Percentiles rank a stretch among this genome's conserved stretches.
Conservation (phyloP, 2,888 invertebrate species). For the Argyresthia goedartella region DNA sequence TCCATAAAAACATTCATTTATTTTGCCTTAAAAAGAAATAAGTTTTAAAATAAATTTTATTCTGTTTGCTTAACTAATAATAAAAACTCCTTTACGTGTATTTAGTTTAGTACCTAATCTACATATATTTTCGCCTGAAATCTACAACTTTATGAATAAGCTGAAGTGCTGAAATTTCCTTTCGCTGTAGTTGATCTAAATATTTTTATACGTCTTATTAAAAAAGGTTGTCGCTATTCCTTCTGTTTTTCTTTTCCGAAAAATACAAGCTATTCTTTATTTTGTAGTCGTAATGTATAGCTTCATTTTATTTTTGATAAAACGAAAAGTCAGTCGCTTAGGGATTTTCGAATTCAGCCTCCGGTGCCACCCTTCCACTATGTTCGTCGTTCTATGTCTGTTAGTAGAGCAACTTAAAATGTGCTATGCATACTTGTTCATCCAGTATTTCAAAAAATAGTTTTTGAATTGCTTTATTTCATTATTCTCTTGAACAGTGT, state of each 20-base stretch:
- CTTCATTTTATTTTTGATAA: constrained; percentile 4
- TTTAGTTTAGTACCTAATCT: constrained; percentile 35
- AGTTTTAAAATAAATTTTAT: too few species aligned
- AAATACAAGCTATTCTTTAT: constrained; percentile 4
- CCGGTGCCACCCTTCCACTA: constrained; percentile 5
- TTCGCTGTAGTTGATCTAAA: constrained; percentile 6
- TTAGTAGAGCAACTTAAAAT: constrained; percentile 1
- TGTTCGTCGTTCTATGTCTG: constrained; percentile 4
- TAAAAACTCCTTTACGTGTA: not conserved
- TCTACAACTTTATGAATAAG: constrained; percentile 6
- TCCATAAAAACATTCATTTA: not conserved
- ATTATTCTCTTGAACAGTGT: not conserved
- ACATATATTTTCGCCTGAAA: constrained; percentile 5
- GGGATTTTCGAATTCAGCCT: constrained; percentile 3
- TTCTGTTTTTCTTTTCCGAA: constrained; percentile 4
- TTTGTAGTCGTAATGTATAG: constrained; percentile 4
- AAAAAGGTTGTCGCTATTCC: constrained; percentile 5
- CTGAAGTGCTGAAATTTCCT: constrained; percentile 6
- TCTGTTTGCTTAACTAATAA: not conserved
- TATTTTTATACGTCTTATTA: constrained; percentile 6
- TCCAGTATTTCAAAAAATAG: not conserved
- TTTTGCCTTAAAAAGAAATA: not conserved
- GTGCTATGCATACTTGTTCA: not conserved
- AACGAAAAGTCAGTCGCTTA: constrained; percentile 2
- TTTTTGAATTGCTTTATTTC: not conserved